Conservation (phyloP, 2,113 vertebrate genomes). For the Melanotaenia duboulayi region DNA sequence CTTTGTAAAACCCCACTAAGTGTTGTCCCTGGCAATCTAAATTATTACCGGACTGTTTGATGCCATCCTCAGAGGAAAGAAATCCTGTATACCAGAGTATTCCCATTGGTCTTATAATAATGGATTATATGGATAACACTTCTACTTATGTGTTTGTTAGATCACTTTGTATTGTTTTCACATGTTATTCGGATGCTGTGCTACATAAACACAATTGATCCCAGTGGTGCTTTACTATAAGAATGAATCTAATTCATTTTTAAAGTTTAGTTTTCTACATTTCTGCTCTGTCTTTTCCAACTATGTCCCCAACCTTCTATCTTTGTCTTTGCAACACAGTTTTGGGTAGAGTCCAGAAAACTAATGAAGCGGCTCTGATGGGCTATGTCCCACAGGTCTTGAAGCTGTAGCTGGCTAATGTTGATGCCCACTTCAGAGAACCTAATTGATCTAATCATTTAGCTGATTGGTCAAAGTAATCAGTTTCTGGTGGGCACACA, state of each 20-base stretch:
- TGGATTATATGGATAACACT: conserved; percentile 75
- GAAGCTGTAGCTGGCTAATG: conserved; percentile 61
- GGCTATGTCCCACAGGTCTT: conserved; percentile 72
- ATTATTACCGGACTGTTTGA: conserved; percentile 79
- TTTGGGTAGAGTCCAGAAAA: conserved; percentile 77
- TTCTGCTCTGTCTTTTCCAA: conserved; percentile 22
- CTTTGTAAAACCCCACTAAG: conserved; percentile 56
- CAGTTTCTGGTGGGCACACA: conserved; percentile 70
- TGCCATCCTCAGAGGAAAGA: conserved; percentile 70
- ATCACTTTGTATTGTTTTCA: conserved; percentile 78
- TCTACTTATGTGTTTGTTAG: conserved; percentile 75
- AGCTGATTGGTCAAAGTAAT: conserved; percentile 80
- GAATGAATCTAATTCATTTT: conserved; percentile 64
- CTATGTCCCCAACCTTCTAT: conserved; percentile 47
- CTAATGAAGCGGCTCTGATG: conserved; percentile 81
- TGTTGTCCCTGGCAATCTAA: conserved; percentile 75
- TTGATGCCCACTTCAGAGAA: conserved; percentile 71
- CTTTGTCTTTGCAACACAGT: conserved; percentile 67
- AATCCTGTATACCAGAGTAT: conserved; percentile 59
- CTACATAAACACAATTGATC: conserved; percentile 75
- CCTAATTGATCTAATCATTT: conserved; percentile 84
- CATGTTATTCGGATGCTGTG: conserved; percentile 73
- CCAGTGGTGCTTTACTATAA: conserved; percentile 60
- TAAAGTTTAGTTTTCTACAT: conserved; percentile 59
- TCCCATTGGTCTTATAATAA: conserved; percentile 73